phyloP scores from a whole-genome alignment of 2,113 vertebrate genomes.

The Dipodomys merriami region DNA sequence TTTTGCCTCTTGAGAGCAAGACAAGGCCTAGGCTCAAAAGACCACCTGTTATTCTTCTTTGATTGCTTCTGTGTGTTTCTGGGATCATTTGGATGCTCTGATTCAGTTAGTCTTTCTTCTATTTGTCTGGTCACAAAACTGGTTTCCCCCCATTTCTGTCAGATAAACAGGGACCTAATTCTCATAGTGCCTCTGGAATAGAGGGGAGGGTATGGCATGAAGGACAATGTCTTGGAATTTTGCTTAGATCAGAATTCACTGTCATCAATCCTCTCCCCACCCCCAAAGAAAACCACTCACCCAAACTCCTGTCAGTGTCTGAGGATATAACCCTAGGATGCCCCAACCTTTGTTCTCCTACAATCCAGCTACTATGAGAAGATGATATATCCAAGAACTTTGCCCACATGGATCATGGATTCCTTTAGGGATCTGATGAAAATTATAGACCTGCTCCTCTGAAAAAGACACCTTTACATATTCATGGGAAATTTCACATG shows the following conservation, averaged over 20 bases:
- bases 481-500: background rate
- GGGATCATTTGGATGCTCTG: background rate
- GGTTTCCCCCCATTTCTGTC: background rate
- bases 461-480: background rate
- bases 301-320: background rate
- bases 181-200: background rate
- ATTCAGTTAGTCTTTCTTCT: background rate
- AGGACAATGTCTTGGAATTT: background rate
- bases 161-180: background rate
- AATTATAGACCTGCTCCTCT: background rate
- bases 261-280: background rate
- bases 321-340: background rate
- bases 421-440: background rate
- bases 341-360: background rate
- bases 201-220: background rate
- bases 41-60: background rate
- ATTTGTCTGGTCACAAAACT: background rate
- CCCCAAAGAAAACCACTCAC: background rate
- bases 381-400: background rate
- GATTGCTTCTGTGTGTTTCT: background rate
- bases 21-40: background rate
- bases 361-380: background rate
- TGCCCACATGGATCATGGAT: background rate
- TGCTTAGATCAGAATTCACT: background rate
- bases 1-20: background rate